These are phyloP conservation scores for Calameuta pallipes DNA, from an alignment of 2,888 invertebrate species.

Conservation along the genomic window DNA sequence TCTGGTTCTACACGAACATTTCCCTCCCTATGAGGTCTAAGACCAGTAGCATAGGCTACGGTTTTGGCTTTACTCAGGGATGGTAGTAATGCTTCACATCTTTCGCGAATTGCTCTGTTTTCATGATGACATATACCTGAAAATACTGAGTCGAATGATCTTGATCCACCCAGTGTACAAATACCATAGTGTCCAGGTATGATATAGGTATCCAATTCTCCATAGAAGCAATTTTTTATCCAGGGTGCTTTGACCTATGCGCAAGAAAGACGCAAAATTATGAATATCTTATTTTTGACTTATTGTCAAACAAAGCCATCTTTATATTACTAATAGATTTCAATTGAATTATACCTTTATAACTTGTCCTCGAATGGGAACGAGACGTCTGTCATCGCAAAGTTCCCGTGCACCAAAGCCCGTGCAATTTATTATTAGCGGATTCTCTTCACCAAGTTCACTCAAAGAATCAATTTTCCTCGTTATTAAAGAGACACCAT, in stretches of 20 bases:
- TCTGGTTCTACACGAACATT: slow-evolving; percentile 81
- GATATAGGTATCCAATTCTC: slow-evolving; percentile 87
- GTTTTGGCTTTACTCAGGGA: slow-evolving; percentile 66
- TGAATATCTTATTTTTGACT: too few species aligned
- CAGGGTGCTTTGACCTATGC: slow-evolving; percentile 83
- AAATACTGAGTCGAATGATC: slow-evolving; percentile 85
- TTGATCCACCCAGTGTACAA: slow-evolving; percentile 87
- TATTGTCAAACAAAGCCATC: too few species aligned
- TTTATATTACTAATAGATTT: too few species aligned
- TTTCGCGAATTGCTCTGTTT: slow-evolving; percentile 79
- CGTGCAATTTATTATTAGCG: slow-evolving; percentile 86
- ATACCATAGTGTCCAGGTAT: slow-evolving; percentile 79
- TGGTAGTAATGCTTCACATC: slow-evolving; percentile 83
- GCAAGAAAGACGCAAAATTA: too few species aligned
- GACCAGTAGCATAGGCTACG: slow-evolving; percentile 68
- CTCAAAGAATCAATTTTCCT: slow-evolving; percentile 72
- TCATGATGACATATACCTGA: slow-evolving; percentile 77
- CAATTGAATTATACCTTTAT: slow-evolving; percentile 70
- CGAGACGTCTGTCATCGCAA: slow-evolving; percentile 79
- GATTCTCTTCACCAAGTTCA: slow-evolving; percentile 72
- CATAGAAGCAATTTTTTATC: slow-evolving; percentile 90
- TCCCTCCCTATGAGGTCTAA: slow-evolving; percentile 83
- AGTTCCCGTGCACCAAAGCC: slow-evolving; percentile 85
- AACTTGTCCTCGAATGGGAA: slow-evolving; percentile 87
- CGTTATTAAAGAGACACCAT: slow-evolving; percentile 74